Conservation (phyloP, 1,140 invertebrate genomes). For the Drosophila watanabei region DNA sequence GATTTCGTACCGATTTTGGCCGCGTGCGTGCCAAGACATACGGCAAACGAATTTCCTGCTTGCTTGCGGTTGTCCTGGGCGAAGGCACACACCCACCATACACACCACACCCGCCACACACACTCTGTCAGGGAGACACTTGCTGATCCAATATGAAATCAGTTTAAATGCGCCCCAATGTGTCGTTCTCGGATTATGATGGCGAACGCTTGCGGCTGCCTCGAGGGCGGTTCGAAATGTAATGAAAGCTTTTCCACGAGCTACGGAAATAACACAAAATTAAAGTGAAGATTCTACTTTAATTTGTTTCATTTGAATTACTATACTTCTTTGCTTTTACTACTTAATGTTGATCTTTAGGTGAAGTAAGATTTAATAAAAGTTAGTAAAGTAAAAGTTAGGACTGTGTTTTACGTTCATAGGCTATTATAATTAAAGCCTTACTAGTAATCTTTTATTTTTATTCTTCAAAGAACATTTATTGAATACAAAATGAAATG, state of each 20-base stretch:
- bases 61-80: constrained; percentile 22
- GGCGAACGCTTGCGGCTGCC: constrained; percentile 43
- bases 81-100: constrained; percentile 12
- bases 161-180: constrained; percentile 81
- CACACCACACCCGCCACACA: background rate
- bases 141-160: constrained; percentile 74
- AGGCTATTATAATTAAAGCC: too few species aligned
- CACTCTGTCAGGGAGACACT: constrained; percentile 3
- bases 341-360: too few species aligned
- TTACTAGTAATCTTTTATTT: background rate
- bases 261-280: background rate
- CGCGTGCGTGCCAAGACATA: constrained; percentile 76
- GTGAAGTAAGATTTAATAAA: too few species aligned
- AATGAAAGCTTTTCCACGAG: constrained; percentile 14
- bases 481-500: too few species aligned
- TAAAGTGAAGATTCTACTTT: background rate
- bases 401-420: too few species aligned
- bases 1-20: constrained; percentile 50
- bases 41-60: constrained; percentile 58
- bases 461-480: background rate
- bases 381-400: too few species aligned
- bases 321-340: background rate
- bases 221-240: constrained; percentile 36
- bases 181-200: constrained; percentile 78
- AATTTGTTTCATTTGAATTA: background rate